Percentiles rank a stretch among this genome's conserved stretches.
Conservation (phyloP, 2,888 invertebrate genomes). For the Melitaea athalia region DNA sequence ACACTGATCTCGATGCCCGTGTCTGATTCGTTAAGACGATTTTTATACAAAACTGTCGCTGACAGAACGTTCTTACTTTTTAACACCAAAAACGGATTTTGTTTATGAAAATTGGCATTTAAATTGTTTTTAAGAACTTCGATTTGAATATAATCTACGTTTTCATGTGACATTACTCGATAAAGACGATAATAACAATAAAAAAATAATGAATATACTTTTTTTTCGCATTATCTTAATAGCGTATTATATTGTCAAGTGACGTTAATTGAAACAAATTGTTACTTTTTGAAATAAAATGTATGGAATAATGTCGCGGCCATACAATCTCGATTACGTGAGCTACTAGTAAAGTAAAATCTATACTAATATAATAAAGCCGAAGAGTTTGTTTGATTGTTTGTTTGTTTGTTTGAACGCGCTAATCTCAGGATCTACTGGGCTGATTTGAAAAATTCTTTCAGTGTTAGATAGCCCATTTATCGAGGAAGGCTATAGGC, state of each 20-base stretch:
- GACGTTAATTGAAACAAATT: not conserved
- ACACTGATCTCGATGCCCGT: constrained; percentile 1
- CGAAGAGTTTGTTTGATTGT: too few species aligned
- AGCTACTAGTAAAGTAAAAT: too few species aligned
- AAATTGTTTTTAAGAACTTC: constrained; percentile 10
- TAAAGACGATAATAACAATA: not conserved
- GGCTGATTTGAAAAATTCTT: too few species aligned
- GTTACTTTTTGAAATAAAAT: not conserved
- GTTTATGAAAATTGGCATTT: not conserved
- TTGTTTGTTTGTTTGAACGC: too few species aligned
- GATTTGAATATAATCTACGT: constrained; percentile 13
- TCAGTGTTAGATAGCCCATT: too few species aligned
- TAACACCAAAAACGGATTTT: constrained; percentile 3
- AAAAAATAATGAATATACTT: not conserved
- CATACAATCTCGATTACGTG: too few species aligned
- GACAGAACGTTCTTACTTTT: not conserved
- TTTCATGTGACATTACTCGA: constrained; percentile 9
- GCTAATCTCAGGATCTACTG: too few species aligned
- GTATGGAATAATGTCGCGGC: not conserved
- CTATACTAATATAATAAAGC: too few species aligned
- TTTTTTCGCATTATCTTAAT: not conserved
- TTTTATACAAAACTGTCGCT: constrained; percentile 1
- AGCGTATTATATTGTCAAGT: not conserved
- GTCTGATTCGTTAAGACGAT: constrained; percentile 6
- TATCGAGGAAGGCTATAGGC: too few species aligned